Evolutionary conservation across 2,888 invertebrate species (phyloP).

Genomic region (Cephalotes varians): DNA sequence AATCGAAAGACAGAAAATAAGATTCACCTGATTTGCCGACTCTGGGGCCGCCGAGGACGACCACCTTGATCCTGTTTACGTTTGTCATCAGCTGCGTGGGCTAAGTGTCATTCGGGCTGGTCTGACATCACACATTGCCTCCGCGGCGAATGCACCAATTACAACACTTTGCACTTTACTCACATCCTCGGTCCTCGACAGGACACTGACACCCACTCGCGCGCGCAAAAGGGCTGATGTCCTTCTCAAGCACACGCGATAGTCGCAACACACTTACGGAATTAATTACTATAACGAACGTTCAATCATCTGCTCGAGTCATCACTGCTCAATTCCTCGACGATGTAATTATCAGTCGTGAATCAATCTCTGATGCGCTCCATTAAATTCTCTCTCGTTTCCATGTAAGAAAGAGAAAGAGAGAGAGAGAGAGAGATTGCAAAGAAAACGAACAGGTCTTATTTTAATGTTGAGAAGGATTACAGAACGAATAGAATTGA

Average conservation of each 20-base stretch:
- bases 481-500: background rate
- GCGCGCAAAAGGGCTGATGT: slow-evolving; percentile 45
- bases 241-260: slow-evolving; percentile 18
- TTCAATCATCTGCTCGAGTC: slow-evolving; percentile 11
- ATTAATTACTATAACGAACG: slow-evolving; percentile 2
- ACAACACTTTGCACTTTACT: slow-evolving; percentile 60
- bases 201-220: slow-evolving; percentile 58
- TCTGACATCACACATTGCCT: slow-evolving; percentile 63
- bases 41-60: slow-evolving; percentile 92
- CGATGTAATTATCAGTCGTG: background rate
- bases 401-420: background rate
- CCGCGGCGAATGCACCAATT: slow-evolving; percentile 52
- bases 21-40: slow-evolving; percentile 92
- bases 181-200: slow-evolving; percentile 36
- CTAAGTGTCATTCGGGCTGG: slow-evolving; percentile 77
- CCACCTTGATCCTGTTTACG: slow-evolving; percentile 92
- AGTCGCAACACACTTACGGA: slow-evolving; percentile 15
- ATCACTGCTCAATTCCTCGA: background rate
- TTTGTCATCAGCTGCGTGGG: slow-evolving; percentile 88
- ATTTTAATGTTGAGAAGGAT: background rate
- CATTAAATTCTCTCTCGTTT: background rate
- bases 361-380: slow-evolving; percentile 6
- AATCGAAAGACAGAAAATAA: background rate
- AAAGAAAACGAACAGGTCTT: background rate
- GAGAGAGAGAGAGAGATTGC: background rate